Evolutionary conservation across 2,888 invertebrate species (phyloP), one percentile per base, ranked within the genome.

Genomic region (Lapara coniferarum): DNA sequence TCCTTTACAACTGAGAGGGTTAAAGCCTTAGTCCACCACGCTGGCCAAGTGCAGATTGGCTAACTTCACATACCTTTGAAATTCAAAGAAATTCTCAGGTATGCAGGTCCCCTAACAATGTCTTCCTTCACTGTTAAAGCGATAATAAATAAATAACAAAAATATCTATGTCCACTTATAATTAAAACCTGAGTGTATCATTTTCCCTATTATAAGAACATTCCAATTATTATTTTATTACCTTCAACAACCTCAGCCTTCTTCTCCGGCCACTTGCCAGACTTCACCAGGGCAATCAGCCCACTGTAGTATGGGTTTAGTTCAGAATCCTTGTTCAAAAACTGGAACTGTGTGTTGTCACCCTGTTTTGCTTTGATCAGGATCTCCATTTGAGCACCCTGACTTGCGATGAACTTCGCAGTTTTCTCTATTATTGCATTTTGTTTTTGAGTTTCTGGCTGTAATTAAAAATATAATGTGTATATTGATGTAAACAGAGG

Each of bases 331-430:
- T 97, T 97, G 71, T 97, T 97, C 71, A 99, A 94, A 91, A 99
- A 99, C 75, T 97, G 95, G 91, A 99, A 99, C 91, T 98, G 98
- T 0, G 96, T 95, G 92, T 99, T 99, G 84, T 97, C 96, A 0
- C 97, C 95, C 89, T 99, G 99, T 90, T 99, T 99, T 5, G 99
- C 98, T 90, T 99, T 99, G 77, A 99, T 96, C 13, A 99, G 95
- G 77, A 99, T 99, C 93, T 99, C 99, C 99, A 99, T 99, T 92
- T 99, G 99, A 10, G 96, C 95, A 0, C 99, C 99, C 85, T 99
- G 98, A 66, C 96, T 95, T 77, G 96, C 96, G 78, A 98, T 97
- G 89, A 98, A 98, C 77, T 96, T 94, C 0, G 98, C 97, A 0
- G 98, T 99, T 90, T 98, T 98, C 84, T 99, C 98, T 80, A 99